Evolutionary conservation across 2,797 vertebrate species (phyloP), one percentile per base, ranked within the genome.

Genomic region (Gastrophryne carolinensis): DNA sequence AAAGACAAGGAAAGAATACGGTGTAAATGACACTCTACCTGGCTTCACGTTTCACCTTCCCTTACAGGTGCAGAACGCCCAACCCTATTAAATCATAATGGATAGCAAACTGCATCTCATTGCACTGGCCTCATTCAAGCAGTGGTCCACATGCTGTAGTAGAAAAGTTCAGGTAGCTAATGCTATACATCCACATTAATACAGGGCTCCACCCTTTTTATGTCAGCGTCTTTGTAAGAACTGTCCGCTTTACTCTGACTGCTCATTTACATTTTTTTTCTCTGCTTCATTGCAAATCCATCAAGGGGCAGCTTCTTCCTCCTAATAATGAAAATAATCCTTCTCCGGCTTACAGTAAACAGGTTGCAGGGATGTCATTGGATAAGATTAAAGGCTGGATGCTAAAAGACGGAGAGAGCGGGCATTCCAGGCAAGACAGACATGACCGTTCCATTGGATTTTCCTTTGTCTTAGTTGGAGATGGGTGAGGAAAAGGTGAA

Each of bases 141-240:
- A 56, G 1, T 41, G 26, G 9, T 35, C 52, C 32, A 26, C 17
- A 68, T 23, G 50, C 30, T 24, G 37, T 10, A 52, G 39, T 26
- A 79, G 27, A 30, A 79, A 79, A 72, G 68, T 78, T 78, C 23
- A 52, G 30, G 68, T 66, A n/a, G 49, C 30, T 27, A 37, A 47
- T 30, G 61, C 39, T 72, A n/a, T 56, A 56, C 27, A 64, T 50
- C 62, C 68, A 72, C 64, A 72, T 57, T 72, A 58, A 75, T 74
- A 4, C 26, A 50, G 73, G 77, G 83, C 82, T 84, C 84, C 87
- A 81, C 83, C 84, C 85, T 74, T 80, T 26, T 81, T 30, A 73
- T 39, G 79, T 79, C 80, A 39, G 8, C 70, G 87, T 81, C 83
- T 82, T 70, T 80, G 49, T 9, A 77, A 56, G 47, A 79, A 83